These are phyloP conservation scores for Percina caprodes DNA, from an alignment of 2,113 vertebrate genomes.

Conservation along the genomic window DNA sequence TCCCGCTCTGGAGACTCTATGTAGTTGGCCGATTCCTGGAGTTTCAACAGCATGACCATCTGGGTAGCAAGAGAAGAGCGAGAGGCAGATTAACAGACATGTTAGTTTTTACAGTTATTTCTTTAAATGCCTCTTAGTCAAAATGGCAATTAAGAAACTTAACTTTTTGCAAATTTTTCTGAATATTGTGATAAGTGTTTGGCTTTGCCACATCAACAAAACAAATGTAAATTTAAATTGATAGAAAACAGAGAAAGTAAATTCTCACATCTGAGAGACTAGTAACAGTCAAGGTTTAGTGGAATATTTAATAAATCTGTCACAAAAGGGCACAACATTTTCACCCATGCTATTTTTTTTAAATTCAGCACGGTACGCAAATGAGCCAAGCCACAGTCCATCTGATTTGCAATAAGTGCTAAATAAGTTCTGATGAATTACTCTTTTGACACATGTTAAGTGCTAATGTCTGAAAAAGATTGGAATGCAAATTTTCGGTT, in stretches of 20 bases:
- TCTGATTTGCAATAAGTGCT: background rate
- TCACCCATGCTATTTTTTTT: background rate
- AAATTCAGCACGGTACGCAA: background rate
- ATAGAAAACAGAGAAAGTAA: background rate
- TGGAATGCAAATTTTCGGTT: background rate
- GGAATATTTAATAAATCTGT: background rate
- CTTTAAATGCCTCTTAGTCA: background rate
- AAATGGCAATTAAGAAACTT: background rate
- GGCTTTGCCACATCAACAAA: background rate
- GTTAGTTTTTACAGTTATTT: background rate
- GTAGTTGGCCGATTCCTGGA: constrained; percentile 97
- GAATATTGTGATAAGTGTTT: background rate
- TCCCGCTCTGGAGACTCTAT: constrained; percentile 96
- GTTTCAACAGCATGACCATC: constrained; percentile 99
- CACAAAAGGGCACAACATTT: background rate
- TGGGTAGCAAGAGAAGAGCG: constrained; percentile 64
- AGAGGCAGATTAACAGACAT: background rate
- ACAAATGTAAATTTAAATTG: background rate
- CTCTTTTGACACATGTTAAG: background rate
- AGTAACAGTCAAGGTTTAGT: background rate
- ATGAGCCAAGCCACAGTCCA: background rate
- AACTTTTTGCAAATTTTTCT: background rate
- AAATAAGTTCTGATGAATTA: background rate
- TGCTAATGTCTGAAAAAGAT: background rate
- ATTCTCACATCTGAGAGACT: background rate